Conservation (phyloP, 2,888 invertebrate species). For the Rhimphoctona megacephalus region DNA sequence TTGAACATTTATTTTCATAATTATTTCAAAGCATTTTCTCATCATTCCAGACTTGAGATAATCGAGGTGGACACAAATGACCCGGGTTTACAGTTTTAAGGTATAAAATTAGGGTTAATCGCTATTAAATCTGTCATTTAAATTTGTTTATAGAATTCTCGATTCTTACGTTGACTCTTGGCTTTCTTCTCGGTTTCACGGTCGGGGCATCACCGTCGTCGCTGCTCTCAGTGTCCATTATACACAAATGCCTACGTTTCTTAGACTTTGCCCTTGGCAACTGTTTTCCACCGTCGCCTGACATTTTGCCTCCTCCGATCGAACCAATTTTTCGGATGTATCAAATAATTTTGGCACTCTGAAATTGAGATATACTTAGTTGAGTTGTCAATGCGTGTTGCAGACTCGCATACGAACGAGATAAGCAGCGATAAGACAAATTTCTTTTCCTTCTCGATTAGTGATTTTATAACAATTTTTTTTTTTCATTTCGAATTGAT, state of each 20-base stretch:
- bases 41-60: too few species aligned
- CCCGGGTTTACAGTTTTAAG: neutral
- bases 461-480: neutral
- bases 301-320: conserved; percentile 67
- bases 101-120: neutral
- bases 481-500: neutral
- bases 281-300: conserved; percentile 75
- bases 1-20: too few species aligned
- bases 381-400: neutral
- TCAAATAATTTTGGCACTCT: neutral
- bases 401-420: neutral
- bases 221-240: conserved; percentile 78
- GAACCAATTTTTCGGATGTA: neutral
- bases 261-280: conserved; percentile 67
- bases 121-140: neutral
- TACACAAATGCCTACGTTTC: conserved; percentile 74
- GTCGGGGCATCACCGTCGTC: conserved; percentile 74
- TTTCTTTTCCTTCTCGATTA: neutral
- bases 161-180: conserved; percentile 66
- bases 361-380: neutral
- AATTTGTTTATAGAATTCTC: neutral
- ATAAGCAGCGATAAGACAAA: neutral
- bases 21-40: neutral
- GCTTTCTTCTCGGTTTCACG: conserved; percentile 71
- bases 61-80: too few species aligned